Conservation (phyloP, 2,797 vertebrate genomes). For the Todus mexicanus region DNA sequence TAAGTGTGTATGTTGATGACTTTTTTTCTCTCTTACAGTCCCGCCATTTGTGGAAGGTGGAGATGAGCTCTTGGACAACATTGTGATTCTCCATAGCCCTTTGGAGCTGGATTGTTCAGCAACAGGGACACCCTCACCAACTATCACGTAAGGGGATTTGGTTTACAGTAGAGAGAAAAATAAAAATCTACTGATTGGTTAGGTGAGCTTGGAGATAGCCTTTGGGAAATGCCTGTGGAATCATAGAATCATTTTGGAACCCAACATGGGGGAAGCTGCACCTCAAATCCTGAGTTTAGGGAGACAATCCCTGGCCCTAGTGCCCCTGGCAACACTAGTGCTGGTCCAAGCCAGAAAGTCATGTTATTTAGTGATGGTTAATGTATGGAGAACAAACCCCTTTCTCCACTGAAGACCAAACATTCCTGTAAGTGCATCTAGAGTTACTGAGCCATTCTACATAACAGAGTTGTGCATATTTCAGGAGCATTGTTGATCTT, state of each 20-base stretch:
- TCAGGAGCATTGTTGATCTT: not conserved
- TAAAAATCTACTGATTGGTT: not conserved
- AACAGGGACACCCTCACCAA: slow-evolving; percentile 84
- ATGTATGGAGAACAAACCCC: not conserved
- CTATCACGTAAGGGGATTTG: slow-evolving; percentile 81
- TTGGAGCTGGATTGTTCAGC: slow-evolving; percentile 89
- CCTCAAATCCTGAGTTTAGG: not conserved
- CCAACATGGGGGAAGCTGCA: too few relatives aligned
- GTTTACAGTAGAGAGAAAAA: not conserved
- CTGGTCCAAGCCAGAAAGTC: not conserved
- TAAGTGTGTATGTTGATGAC: not conserved
- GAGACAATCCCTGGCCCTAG: not conserved
- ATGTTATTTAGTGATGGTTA: not conserved
- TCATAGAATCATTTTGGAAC: not conserved
- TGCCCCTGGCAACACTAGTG: not conserved
- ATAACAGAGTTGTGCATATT: not conserved
- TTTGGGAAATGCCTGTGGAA: not conserved
- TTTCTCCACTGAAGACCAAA: not conserved
- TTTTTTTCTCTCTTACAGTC: slow-evolving; percentile 72
- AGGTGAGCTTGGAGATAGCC: not conserved
- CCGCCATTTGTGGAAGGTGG: slow-evolving; percentile 86
- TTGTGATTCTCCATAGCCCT: slow-evolving; percentile 82
- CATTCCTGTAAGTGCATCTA: not conserved
- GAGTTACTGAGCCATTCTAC: not conserved
- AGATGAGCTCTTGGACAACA: slow-evolving; percentile 78